These are phyloP conservation scores for Bos taurus DNA, from an alignment of 2,113 vertebrate genomes.

Conservation along the genomic window ARS-UCD2.0 NC_037350.1:1654501-1655000, in stretches of 20 bases:
- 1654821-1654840: background rate
- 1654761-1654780: background rate
- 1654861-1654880: background rate
- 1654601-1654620: background rate
- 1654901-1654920: slow-evolving; percentile 56
- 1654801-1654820: background rate
- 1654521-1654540: background rate
- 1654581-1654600: background rate
- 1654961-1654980: slow-evolving; percentile 66
- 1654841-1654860: background rate
- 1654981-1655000: slow-evolving; percentile 62
- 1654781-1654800: background rate
- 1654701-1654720: background rate
- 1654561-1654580: background rate
- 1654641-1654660: background rate
- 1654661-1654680: background rate
- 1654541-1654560: background rate
- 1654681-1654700: background rate
- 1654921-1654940: slow-evolving; percentile 39
- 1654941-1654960: slow-evolving; percentile 59
- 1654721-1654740: background rate
- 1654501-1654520: no score
- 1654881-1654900: slow-evolving; percentile 20
- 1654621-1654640: background rate
- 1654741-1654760: background rate